These are phyloP conservation scores for Stramonita haemastoma DNA, from an alignment of 2,888 invertebrate genomes.

Conservation along the genomic window DNA sequence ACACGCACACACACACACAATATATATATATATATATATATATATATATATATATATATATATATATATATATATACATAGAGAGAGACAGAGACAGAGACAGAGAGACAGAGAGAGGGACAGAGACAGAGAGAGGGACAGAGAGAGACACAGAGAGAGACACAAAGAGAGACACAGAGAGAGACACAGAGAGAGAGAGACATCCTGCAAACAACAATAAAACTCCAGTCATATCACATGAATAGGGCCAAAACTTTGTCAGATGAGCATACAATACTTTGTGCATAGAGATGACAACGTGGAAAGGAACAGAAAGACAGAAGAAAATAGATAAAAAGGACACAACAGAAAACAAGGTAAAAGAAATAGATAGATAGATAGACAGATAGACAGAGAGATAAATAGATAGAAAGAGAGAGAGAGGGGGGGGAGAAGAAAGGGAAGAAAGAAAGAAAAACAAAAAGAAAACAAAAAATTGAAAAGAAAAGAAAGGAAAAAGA, in stretches of 20 bases:
- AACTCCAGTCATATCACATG: too few species aligned
- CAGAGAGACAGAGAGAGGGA: too few species aligned
- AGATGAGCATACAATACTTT: too few species aligned
- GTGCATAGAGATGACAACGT: too few species aligned
- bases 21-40: too few species aligned
- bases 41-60: too few species aligned
- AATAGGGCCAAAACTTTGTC: too few species aligned
- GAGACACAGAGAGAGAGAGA: neutral
- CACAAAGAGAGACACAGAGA: neutral
- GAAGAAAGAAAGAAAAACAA: neutral
- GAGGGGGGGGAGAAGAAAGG: neutral
- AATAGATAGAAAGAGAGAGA: neutral
- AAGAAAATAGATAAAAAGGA: neutral
- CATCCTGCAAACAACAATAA: neutral
- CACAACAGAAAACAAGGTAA: neutral
- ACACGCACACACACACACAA: too few species aligned
- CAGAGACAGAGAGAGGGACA: neutral
- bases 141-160: neutral
- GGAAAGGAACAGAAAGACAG: neutral
- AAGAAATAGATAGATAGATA: neutral
- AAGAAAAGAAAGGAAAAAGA: neutral
- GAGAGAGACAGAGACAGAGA: too few species aligned
- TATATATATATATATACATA: too few species aligned
- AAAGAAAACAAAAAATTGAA: neutral
- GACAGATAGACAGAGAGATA: neutral